A percentile compares a stretch with the other conserved stretches of the same genome.
Conservation (phyloP, 2,797 vertebrate genomes). For the Eulemur coronatus region DNA sequence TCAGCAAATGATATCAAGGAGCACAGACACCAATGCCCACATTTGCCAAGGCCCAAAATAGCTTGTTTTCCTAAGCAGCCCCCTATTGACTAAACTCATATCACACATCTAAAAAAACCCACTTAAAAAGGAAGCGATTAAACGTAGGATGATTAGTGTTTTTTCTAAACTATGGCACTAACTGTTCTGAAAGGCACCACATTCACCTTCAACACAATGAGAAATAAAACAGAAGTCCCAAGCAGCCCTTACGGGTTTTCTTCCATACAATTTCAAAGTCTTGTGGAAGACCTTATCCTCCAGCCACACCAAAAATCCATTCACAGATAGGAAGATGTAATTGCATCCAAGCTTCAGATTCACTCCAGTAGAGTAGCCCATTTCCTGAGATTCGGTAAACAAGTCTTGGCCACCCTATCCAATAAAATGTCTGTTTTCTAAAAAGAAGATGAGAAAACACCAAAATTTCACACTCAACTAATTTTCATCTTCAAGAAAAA, state of each 20-base stretch:
- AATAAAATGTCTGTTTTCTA: not conserved
- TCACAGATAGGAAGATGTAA: not conserved
- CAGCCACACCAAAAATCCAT: not conserved
- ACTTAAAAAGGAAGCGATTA: constrained; percentile 48
- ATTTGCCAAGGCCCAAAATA: constrained; percentile 52
- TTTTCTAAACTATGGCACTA: constrained; percentile 20
- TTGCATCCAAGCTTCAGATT: not conserved
- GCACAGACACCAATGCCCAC: not conserved
- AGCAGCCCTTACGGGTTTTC: not conserved
- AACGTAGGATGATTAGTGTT: constrained; percentile 47
- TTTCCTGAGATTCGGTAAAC: not conserved
- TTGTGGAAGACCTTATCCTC: not conserved
- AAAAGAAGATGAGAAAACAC: constrained; percentile 7
- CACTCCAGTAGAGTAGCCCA: not conserved
- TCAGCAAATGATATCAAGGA: constrained; percentile 56
- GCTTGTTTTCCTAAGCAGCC: constrained; percentile 11
- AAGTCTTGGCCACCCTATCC: not conserved
- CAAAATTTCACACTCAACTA: not conserved
- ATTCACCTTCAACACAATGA: not conserved
- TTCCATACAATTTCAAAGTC: constrained; percentile 23
- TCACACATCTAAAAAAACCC: not conserved
- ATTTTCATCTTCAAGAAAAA: not conserved
- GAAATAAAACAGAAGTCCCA: not conserved
- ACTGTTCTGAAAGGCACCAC: constrained; percentile 6
- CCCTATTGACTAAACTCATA: constrained; percentile 40